phyloP scores from a whole-genome alignment of 2,888 invertebrate species.

The Tolmerus cingulatus region DNA sequence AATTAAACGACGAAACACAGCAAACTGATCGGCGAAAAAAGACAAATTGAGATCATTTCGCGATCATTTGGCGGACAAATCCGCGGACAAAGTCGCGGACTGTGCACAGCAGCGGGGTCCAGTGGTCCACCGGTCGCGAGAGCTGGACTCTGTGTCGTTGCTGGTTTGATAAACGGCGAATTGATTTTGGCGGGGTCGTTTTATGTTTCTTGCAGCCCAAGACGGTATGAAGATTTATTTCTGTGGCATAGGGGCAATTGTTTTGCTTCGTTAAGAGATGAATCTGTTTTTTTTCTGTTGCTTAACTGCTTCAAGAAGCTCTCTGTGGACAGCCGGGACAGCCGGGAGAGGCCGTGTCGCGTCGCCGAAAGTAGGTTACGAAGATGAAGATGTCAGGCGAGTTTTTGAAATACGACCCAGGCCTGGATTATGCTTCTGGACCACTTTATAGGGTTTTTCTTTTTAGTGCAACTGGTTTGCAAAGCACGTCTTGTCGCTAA shows the following conservation, averaged over 20 bases:
- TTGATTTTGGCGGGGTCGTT: neutral
- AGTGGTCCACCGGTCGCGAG: neutral
- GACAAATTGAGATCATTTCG: neutral
- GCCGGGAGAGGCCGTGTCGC: neutral
- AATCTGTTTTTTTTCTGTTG: neutral
- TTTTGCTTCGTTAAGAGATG: neutral
- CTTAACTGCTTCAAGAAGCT: neutral
- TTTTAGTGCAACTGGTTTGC: neutral
- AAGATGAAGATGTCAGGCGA: neutral
- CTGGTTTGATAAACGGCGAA: neutral
- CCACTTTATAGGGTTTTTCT: neutral
- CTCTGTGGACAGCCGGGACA: neutral
- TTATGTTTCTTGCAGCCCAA: neutral
- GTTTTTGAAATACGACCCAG: neutral
- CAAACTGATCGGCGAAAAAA: neutral
- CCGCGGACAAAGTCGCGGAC: neutral
- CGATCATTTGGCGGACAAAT: neutral
- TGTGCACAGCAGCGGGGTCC: neutral
- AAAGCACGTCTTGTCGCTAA: neutral
- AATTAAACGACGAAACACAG: neutral
- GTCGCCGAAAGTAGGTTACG: neutral
- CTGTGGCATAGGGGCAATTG: neutral
- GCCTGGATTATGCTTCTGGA: neutral
- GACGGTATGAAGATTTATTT: neutral
- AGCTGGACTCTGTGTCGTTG: neutral